Evolutionary conservation across 2,888 invertebrate species (phyloP).

Genomic region (Dexiosoma caninum): DNA sequence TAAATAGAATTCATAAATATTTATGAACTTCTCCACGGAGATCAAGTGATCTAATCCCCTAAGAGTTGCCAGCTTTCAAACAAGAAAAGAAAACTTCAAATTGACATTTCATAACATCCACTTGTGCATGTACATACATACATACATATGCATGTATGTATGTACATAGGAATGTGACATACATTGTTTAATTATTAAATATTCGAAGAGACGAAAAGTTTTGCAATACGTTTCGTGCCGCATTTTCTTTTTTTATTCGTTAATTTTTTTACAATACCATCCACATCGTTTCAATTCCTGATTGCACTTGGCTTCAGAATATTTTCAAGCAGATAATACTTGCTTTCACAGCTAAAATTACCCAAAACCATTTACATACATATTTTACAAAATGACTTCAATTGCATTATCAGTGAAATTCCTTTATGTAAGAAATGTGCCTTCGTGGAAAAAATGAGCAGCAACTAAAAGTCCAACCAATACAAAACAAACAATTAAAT

Average conservation of each 20-base stretch:
- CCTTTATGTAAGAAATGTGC: not conserved
- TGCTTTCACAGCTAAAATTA: not conserved
- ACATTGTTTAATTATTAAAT: too few species aligned
- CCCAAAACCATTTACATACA: not conserved
- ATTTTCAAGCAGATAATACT: not conserved
- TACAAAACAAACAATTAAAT: too few species aligned
- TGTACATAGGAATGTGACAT: not conserved
- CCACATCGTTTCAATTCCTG: not conserved
- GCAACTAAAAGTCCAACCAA: too few species aligned
- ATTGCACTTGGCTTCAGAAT: constrained; percentile 56
- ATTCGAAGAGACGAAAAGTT: too few species aligned
- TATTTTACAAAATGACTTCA: not conserved
- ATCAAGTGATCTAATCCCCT: constrained; percentile 23
- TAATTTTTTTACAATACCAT: not conserved
- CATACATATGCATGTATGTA: not conserved
- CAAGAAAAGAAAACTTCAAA: not conserved
- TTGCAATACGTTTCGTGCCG: too few species aligned
- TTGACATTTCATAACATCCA: not conserved
- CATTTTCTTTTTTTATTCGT: too few species aligned
- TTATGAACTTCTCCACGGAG: not conserved
- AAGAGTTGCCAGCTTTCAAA: constrained; percentile 1
- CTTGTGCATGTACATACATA: too few species aligned
- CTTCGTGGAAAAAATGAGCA: too few species aligned
- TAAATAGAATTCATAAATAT: not conserved
- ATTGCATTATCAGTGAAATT: not conserved